Base-by-base conservation (phyloP, 2,113 vertebrate genomes). In the Tachysurus fulvidraco region DNA sequence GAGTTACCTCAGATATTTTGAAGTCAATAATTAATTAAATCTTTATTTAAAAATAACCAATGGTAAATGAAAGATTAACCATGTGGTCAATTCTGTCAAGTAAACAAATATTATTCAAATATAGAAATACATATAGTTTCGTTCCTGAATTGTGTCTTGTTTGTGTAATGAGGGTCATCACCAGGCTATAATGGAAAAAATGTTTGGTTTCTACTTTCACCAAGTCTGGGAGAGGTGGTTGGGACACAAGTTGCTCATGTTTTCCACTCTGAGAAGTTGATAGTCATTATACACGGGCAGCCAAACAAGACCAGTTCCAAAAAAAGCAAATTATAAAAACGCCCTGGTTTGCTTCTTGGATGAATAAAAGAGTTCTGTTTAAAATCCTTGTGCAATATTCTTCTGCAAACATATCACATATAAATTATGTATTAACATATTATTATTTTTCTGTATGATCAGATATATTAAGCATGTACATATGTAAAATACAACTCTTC, bases 221-320 rank as follows among this genome's bases (percentile, higher is more conserved):
- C 57, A 78, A 85, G 55, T 57, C n/a, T 73, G 14, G 55, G 64
- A 83, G 17, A 88, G 74, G 81, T 50, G 64, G 81, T 80, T 12
- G 4, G 74, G 65, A 54, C 41, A n/a, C 62, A 79, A 52, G 36
- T 85, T 85, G 81, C 28, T 85, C 52, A 85, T 88, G 6, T 87
- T 91, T 93, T 92, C 89, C 89, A 88, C 21, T 55, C 5, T 77
- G 74, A 46, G 30, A 71, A 85, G 81, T 86, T 88, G 88, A 85
- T 41, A 86, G 74, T 79, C 57, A 84, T 73, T 76, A 84, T 85
- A 88, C 79, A 50, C 78, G 82, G 52, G 44, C 62, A 41, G n/a
- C 30, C 80, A 71, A 83, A 41, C 50, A 55, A 87, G 19, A 23
- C 25, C 16, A 36, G 30, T 25, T 69, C 65, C 83, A 88, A 36